Conservation (phyloP, 2,888 invertebrate species). For the Octodonta nipae region DNA sequence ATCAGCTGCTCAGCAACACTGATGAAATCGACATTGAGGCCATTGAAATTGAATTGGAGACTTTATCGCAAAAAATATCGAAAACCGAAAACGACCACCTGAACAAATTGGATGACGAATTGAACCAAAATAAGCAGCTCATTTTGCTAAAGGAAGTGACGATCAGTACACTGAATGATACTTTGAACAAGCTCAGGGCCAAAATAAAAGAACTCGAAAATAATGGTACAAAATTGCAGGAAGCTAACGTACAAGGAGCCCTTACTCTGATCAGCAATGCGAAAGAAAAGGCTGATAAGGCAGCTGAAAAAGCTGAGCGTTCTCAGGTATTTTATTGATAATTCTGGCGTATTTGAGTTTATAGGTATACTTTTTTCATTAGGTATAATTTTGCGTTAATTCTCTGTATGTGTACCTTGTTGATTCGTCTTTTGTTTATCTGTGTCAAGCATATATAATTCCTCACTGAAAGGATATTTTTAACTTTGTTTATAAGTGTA, state of each 20-base stretch:
- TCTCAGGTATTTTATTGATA: slow-evolving; percentile 18
- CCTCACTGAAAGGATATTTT: too few species aligned
- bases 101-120: slow-evolving; percentile 49
- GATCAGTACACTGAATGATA: slow-evolving; percentile 50
- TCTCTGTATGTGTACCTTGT: too few species aligned
- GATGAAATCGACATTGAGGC: slow-evolving; percentile 57
- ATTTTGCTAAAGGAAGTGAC: slow-evolving; percentile 59
- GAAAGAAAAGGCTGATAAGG: slow-evolving; percentile 50
- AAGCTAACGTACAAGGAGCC: slow-evolving; percentile 91
- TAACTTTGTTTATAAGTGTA: too few species aligned
- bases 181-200: slow-evolving; percentile 49
- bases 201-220: slow-evolving; percentile 66
- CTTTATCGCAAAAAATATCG: slow-evolving; percentile 44
- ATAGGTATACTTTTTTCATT: slow-evolving; percentile 4
- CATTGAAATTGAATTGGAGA: slow-evolving; percentile 46
- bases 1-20: slow-evolving; percentile 68
- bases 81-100: slow-evolving; percentile 47
- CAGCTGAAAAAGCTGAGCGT: slow-evolving; percentile 33
- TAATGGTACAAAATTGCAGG: slow-evolving; percentile 64
- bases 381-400: too few species aligned
- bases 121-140: slow-evolving; percentile 55
- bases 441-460: too few species aligned
- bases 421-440: too few species aligned
- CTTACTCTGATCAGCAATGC: slow-evolving; percentile 79
- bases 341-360: background rate